Evolutionary conservation across 1,140 invertebrate species (phyloP).

Genomic region (Diorhabda carinulata): DNA sequence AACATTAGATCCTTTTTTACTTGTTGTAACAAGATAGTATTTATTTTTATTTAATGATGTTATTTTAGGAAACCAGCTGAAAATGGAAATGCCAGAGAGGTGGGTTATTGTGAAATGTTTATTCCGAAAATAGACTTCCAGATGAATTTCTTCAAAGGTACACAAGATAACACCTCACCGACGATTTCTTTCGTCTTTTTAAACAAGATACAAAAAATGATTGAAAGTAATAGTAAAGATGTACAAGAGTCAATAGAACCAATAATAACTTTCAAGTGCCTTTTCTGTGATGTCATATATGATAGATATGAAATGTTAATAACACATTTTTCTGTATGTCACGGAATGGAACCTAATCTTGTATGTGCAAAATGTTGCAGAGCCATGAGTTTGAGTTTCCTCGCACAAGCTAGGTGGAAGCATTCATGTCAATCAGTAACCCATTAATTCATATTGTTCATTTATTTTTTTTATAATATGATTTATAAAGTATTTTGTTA

Average conservation of each 20-base stretch:
- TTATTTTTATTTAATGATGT: no score
- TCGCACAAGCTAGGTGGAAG: not conserved
- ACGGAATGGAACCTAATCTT: not conserved
- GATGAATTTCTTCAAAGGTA: conserved; percentile 19
- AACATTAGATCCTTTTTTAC: no score
- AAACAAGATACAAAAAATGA: conserved; percentile 18
- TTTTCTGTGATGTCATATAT: conserved; percentile 20
- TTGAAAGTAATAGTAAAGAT: conserved; percentile 7
- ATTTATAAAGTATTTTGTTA: no score
- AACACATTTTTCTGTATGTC: not conserved
- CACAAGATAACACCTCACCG: not conserved
- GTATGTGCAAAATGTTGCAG: not conserved
- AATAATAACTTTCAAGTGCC: conserved; percentile 23
- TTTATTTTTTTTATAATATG: no score
- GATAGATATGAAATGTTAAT: not conserved
- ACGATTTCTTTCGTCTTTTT: conserved; percentile 17
- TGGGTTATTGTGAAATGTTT: conserved; percentile 24
- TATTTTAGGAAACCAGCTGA: no score
- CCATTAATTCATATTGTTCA: no score
- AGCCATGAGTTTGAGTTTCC: not conserved
- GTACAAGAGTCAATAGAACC: conserved; percentile 5
- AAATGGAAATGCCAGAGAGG: not conserved
- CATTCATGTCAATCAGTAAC: not conserved
- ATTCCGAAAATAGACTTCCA: conserved; percentile 29
- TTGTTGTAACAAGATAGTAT: no score